Base-by-base conservation (phyloP, 23 tunicate genomes). In the Phallusia fumigata region DNA sequence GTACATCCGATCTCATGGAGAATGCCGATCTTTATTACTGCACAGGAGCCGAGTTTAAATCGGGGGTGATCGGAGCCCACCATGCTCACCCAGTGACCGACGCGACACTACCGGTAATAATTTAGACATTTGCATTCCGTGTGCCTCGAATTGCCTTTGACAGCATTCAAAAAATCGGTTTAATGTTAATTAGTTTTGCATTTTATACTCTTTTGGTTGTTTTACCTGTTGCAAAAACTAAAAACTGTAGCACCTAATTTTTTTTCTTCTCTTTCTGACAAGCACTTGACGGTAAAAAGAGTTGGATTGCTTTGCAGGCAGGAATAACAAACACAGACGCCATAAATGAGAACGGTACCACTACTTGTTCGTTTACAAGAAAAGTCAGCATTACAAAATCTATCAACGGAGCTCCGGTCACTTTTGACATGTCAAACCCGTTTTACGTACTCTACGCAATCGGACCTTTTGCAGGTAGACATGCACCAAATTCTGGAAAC, bases 21-120 rank as follows among this genome's bases (percentile, higher is more conserved):
- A 81, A 87, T 53, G 85, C 88, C 18, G 96, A 91, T 74, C 31
- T 86, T 40, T 91, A 91, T 51, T 91, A 53, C 53, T 91, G 96
- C 53, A 90, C 86, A 28, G 96, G 96, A 53, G 77, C 40, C 26
- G 76, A 36, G 0, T 36, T 91, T 32, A 80, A 69, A 32, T 30
- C 91, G 18, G 96, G 91, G 33, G 82, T 47, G 13, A 83, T 91
- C 21, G 81, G 77, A 32, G 35, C 8, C 6, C 94, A 34, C 33
- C 30, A 81, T 35, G 15, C 8, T 34, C 33, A 32, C 0, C 90
- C 90, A 22, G 53, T 72, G 13, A 81, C 65, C 8, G 85, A 86
- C 52, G 36, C 58, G 30, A 1, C 52, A n/a, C 30, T 85, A 35
- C 83, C 89, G 83, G 88, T 84, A 64, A 1, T 13, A 22, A 58